Evolutionary conservation across 2,797 vertebrate genomes (phyloP).

Genomic region (Margarornis squamiger): DNA sequence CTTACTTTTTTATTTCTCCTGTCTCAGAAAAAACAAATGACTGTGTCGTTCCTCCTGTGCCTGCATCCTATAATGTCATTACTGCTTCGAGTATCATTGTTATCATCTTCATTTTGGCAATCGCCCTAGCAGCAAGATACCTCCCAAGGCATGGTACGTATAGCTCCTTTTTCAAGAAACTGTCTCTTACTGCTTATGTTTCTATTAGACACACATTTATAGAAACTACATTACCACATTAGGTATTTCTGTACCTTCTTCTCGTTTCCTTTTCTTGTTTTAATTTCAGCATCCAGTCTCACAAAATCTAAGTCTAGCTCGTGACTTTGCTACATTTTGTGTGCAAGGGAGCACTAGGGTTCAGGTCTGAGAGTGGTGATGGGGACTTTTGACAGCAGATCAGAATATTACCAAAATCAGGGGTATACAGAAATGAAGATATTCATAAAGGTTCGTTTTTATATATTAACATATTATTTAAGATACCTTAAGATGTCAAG

Average conservation of each 20-base stretch:
- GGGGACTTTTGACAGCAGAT: not conserved
- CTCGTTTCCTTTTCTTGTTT: not conserved
- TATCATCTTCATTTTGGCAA: slow-evolving; percentile 20
- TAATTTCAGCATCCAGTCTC: not conserved
- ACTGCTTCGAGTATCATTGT: slow-evolving; percentile 43
- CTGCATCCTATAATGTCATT: slow-evolving; percentile 11
- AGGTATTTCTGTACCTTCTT: slow-evolving; percentile 13
- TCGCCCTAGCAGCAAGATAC: slow-evolving; percentile 15
- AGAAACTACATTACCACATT: not conserved
- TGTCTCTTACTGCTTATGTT: not conserved
- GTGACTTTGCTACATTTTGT: not conserved
- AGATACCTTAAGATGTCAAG: not conserved
- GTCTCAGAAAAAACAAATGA: not conserved
- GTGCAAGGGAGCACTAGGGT: not conserved
- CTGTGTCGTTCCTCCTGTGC: not conserved
- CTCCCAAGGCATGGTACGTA: slow-evolving; percentile 46
- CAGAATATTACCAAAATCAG: not conserved
- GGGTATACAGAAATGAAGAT: not conserved
- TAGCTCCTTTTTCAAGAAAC: not conserved
- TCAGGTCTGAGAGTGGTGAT: not conserved
- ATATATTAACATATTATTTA: not conserved
- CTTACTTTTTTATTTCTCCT: slow-evolving; percentile 21
- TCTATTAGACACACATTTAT: not conserved
- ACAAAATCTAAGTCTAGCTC: not conserved
- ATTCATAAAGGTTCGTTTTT: not conserved